Evolutionary conservation across 1,140 invertebrate genomes (phyloP).

Genomic region (Colletes gigas): DNA sequence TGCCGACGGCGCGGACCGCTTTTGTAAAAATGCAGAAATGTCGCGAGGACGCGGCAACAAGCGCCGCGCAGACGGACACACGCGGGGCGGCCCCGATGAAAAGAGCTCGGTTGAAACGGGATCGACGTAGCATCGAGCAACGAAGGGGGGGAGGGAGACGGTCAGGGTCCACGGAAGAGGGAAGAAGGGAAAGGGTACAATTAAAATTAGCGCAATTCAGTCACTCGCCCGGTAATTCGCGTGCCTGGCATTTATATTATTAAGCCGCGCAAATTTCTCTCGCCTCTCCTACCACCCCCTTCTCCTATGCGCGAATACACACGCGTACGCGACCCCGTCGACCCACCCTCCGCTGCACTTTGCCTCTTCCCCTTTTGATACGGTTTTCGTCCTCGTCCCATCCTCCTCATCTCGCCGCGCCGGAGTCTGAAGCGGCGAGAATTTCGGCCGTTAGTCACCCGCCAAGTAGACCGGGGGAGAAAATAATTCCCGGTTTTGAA

Average conservation of each 20-base stretch:
- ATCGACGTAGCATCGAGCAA: conserved; percentile 17
- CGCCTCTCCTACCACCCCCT: conserved; percentile 25
- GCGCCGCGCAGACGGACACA: not conserved
- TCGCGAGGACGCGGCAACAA: conserved; percentile 10
- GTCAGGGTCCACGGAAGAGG: conserved; percentile 17
- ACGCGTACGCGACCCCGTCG: conserved; percentile 24
- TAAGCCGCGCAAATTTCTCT: conserved; percentile 73
- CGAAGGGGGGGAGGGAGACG: not conserved
- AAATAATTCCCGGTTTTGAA: conserved; percentile 73
- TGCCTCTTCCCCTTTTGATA: conserved; percentile 31
- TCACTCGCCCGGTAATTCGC: conserved; percentile 72
- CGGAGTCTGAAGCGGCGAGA: conserved; percentile 17
- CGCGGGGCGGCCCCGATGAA: conserved; percentile 5
- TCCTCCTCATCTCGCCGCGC: not conserved
- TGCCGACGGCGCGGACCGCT: not conserved
- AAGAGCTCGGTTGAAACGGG: not conserved
- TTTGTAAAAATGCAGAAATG: conserved; percentile 53
- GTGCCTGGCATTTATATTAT: conserved; percentile 77
- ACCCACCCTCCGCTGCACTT: conserved; percentile 14
- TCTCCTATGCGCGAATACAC: conserved; percentile 29
- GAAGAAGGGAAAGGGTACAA: conserved; percentile 69
- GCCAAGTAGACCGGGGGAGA: conserved; percentile 37
- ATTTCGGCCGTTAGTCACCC: conserved; percentile 50
- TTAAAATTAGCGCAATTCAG: conserved; percentile 80
- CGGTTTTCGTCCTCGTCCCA: conserved; percentile 8